Evolutionary conservation across 2,113 vertebrate species (phyloP).

Genomic region (Ophthalmolycus amberensis): DNA sequence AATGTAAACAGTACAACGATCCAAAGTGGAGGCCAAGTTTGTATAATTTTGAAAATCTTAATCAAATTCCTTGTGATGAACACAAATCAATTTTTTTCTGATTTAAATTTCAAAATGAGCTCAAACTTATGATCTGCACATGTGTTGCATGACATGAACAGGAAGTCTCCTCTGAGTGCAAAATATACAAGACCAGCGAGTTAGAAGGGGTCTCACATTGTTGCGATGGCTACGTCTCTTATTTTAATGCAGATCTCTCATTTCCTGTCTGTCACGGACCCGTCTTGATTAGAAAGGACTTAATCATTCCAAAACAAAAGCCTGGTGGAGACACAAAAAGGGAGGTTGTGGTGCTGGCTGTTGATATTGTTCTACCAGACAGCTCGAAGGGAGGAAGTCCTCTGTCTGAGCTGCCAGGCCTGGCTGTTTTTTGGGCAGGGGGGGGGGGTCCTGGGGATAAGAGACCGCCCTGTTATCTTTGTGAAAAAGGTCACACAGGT

Average conservation of each 20-base stretch:
- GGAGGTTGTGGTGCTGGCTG: conserved; percentile 46
- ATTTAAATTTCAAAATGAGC: background rate
- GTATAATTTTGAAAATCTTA: background rate
- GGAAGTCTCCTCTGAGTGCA: background rate
- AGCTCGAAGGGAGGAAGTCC: conserved; percentile 71
- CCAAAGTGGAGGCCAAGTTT: background rate
- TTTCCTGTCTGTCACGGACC: conserved; percentile 64
- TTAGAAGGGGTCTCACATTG: background rate
- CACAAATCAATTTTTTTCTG: background rate
- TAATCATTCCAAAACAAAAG: conserved; percentile 74
- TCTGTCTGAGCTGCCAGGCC: conserved; percentile 73
- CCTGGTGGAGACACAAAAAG: conserved; percentile 50
- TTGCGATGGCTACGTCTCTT: conserved; percentile 9
- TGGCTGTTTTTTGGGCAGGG: conserved; percentile 44
- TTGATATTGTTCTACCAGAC: conserved; percentile 73
- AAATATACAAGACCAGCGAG: conserved; percentile 18
- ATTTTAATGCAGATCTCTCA: conserved; percentile 55
- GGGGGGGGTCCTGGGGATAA: conserved; percentile 55
- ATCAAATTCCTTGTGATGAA: background rate
- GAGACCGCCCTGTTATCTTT: conserved; percentile 74
- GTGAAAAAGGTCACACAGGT: conserved; percentile 76
- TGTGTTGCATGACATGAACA: background rate
- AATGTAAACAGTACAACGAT: background rate
- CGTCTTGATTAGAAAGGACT: conserved; percentile 57
- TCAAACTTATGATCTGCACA: background rate